A percentile compares a stretch with the other conserved stretches of the same genome.
Evolutionary conservation across 2,113 vertebrate species (phyloP).

Genomic region (Mustela lutreola): DNA sequence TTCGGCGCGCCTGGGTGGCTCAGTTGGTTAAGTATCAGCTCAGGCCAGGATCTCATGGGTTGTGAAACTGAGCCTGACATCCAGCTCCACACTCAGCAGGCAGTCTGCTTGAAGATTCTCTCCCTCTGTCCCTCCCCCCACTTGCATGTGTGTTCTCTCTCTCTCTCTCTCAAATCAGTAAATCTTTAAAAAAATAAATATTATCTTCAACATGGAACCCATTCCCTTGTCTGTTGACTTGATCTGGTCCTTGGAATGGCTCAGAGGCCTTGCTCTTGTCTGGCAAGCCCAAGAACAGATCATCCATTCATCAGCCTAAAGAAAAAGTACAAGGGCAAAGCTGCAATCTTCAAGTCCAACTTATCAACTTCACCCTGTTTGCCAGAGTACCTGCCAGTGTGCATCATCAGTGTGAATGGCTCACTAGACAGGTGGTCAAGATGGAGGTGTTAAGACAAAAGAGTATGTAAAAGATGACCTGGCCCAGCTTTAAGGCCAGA

Average conservation of each 20-base stretch:
- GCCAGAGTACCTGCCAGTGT: background rate
- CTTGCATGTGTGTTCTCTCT: background rate
- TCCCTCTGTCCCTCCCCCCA: background rate
- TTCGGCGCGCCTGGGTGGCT: background rate
- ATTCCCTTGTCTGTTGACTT: background rate
- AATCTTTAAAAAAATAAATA: background rate
- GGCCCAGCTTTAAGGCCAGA: background rate
- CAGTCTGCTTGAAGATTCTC: background rate
- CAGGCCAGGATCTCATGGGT: background rate
- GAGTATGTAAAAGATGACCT: background rate
- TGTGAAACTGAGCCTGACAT: background rate
- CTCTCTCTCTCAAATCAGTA: background rate
- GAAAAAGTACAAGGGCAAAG: conserved; percentile 29
- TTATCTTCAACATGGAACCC: conserved; percentile 43
- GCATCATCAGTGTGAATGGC: background rate
- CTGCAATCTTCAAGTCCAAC: conserved; percentile 1
- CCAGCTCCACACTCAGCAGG: background rate
- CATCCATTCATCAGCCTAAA: conserved; percentile 5
- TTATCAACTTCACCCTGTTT: background rate
- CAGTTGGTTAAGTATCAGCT: background rate
- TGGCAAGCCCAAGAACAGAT: background rate
- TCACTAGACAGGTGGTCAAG: background rate
- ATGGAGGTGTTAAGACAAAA: background rate
- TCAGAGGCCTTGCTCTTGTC: conserved; percentile 46
- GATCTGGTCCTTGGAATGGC: background rate